Conservation (phyloP, 2,888 invertebrate genomes). For the Eupsilia transversa region DNA sequence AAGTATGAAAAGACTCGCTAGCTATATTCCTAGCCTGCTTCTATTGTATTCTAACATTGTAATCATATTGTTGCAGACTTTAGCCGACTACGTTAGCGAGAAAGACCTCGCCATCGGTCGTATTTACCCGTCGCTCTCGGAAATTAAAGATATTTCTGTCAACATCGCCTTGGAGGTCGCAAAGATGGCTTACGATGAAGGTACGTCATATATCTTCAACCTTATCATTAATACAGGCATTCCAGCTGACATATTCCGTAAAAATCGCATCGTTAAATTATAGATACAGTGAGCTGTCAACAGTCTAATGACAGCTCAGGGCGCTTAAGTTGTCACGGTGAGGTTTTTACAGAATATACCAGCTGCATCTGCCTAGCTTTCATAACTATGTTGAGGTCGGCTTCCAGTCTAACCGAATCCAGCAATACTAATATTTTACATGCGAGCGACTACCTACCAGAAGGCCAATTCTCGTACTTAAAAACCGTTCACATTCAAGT, state of each 20-base stretch:
- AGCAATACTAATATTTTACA: background rate
- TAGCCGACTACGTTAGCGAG: constrained; percentile 96
- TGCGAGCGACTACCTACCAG: background rate
- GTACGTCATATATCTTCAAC: constrained; percentile 83
- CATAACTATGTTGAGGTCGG: background rate
- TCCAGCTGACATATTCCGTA: background rate
- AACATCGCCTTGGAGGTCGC: constrained; percentile 97
- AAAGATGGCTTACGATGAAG: constrained; percentile 96
- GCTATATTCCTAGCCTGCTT: background rate
- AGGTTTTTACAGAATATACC: background rate
- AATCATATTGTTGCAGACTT: constrained; percentile 88
- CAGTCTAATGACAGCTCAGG: background rate
- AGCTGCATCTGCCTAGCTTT: background rate
- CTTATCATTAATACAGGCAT: background rate
- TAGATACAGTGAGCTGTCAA: background rate
- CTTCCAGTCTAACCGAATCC: background rate
- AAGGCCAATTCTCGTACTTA: too few species aligned
- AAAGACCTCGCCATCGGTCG: constrained; percentile 96
- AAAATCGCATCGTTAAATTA: background rate
- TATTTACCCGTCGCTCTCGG: constrained; percentile 96
- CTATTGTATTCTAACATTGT: constrained; percentile 5
- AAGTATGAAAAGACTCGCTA: too few species aligned
- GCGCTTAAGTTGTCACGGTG: background rate
- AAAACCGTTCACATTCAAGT: too few species aligned
- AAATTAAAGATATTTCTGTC: constrained; percentile 96